Evolutionary conservation across 2,113 vertebrate species (phyloP), one percentile per base, ranked within the genome.

Genomic region (Elanoides forficatus): DNA sequence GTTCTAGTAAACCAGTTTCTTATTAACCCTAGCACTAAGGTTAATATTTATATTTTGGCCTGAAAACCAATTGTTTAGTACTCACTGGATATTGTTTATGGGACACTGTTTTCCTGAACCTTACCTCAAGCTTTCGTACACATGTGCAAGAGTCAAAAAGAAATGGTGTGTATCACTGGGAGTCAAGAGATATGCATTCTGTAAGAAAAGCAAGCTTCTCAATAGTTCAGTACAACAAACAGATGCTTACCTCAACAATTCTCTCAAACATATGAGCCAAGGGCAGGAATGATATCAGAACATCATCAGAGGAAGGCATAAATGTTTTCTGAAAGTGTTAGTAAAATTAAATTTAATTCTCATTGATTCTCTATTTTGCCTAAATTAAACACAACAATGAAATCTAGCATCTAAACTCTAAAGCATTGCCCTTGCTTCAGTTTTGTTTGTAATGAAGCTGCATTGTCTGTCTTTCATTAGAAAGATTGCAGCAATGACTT

Each of bases 181-280:
- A 92, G 43, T 81, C 70, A 98, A 26, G 11, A 72, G 53, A 94
- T 92, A 93, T 18, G 1, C 7, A 27, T n/a, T 92, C 98, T 99
- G 94, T 59, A 98, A 98, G 82, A 98, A 62, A 96, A 78, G 15
- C 26, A 93, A 95, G 96, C 13, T 70, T 96, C 87, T 97, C 59
- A 92, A 8, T 48, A 89, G 52, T 47, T 68, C 30, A n/a, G 19
- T 26, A 65, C 34, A 90, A 95, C 13, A 92, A 90, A 95, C 13
- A 92, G 30, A 58, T 82, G 81, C 94, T 93, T 98, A 99, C 99
- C 99, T 99, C 99, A 84, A 99, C 98, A 32, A 99, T 78, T 97
- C 97, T 99, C 96, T 99, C 99, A 98, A 99, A 99, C 99, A 99
- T 99, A 91, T 99, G 99, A 63, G 99, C 99, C 96, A 99, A 97